These are phyloP conservation scores for Euwallacea similis DNA, from an alignment of 1,140 invertebrate genomes.

Conservation along the genomic window DNA sequence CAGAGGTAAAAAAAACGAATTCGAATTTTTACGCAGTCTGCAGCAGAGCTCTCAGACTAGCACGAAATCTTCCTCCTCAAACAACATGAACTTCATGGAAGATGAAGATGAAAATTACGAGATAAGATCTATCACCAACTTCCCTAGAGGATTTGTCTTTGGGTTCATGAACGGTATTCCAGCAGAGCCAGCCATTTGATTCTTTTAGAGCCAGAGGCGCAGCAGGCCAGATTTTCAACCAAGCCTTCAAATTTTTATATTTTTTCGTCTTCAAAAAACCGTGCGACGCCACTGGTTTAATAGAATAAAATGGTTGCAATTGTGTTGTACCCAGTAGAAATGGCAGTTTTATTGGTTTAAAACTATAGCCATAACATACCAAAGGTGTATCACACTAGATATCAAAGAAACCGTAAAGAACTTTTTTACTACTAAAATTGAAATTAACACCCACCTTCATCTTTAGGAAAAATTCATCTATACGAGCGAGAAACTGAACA, in stretches of 20 bases:
- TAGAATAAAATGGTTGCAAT: neutral
- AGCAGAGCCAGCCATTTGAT: neutral
- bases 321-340: neutral
- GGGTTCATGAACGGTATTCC: slow-evolving; percentile 59
- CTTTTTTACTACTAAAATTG: neutral
- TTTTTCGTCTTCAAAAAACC: too few species aligned
- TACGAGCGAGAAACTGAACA: slow-evolving; percentile 67
- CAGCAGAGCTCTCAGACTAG: slow-evolving; percentile 41
- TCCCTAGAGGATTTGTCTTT: slow-evolving; percentile 65
- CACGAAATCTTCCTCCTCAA: slow-evolving; percentile 25
- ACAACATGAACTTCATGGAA: slow-evolving; percentile 17
- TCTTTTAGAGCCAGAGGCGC: neutral
- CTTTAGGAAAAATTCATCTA: slow-evolving; percentile 56
- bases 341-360: too few species aligned
- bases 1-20: neutral
- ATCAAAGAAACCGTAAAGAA: neutral
- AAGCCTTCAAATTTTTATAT: too few species aligned
- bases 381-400: too few species aligned
- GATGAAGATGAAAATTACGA: slow-evolving; percentile 43
- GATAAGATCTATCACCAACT: slow-evolving; percentile 58
- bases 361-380: too few species aligned
- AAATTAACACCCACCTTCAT: neutral
- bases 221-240: too few species aligned
- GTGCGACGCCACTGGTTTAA: too few species aligned
- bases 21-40: slow-evolving; percentile 9